phyloP scores from a whole-genome alignment of 2,797 vertebrate genomes.

The Tarsius wallacei region DNA sequence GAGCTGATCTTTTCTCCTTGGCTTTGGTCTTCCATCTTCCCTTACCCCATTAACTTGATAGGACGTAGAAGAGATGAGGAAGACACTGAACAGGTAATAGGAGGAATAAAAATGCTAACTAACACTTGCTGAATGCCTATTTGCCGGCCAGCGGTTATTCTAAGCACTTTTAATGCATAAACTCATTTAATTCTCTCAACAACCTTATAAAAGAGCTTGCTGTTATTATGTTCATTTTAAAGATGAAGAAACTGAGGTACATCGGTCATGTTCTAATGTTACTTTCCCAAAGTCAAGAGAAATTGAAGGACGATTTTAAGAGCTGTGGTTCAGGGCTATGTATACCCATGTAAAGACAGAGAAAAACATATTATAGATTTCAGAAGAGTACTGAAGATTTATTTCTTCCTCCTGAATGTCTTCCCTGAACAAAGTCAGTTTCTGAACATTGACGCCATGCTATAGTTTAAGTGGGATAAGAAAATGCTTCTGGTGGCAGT shows the following conservation, averaged over 20 bases:
- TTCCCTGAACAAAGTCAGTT: slow-evolving; percentile 20
- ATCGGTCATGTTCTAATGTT: background rate
- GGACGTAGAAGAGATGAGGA: background rate
- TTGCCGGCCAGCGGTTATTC: background rate
- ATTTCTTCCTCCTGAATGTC: slow-evolving; percentile 12
- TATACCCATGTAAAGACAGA: background rate
- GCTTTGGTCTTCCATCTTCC: background rate
- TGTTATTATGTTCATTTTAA: background rate
- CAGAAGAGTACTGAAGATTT: slow-evolving; percentile 42
- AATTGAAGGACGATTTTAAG: slow-evolving; percentile 7
- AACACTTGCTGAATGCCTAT: background rate
- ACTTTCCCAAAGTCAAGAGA: background rate
- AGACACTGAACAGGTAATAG: background rate
- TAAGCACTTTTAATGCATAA: background rate
- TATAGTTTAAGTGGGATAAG: slow-evolving; percentile 47
- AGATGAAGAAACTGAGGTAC: background rate
- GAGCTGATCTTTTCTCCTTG: background rate
- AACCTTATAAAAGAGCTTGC: background rate
- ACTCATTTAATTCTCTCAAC: background rate
- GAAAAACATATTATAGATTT: slow-evolving; percentile 53
- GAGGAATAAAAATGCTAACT: background rate
- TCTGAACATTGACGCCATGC: background rate
- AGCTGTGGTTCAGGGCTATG: background rate
- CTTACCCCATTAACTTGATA: background rate
- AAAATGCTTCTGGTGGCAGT: slow-evolving; percentile 69